Base-by-base conservation (phyloP, 2,797 vertebrate species). In the Peromyscus attwateri region DNA sequence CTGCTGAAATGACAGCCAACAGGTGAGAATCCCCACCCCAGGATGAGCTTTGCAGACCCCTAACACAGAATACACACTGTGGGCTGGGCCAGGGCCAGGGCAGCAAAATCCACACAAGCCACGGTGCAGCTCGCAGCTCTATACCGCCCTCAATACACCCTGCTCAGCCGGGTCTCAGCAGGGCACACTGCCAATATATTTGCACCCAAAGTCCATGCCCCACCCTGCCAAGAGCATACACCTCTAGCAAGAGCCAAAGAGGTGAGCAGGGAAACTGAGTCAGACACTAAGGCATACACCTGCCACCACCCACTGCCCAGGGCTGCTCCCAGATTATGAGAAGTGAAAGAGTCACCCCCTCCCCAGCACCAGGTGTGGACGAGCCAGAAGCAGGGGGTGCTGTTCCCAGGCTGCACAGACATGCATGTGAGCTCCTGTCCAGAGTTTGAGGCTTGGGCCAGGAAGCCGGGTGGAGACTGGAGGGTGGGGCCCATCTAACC, bases 401-500 rank as follows among this genome's bases (percentile, higher is more conserved):
- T 11, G 31, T 31, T n/a, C n/a, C 31, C 1, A 29, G 60, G 68
- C 73, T 66, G 43, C 55, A 40, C 77, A 70, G 31, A 5, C 64
- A 70, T 70, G 64, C 64, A n/a, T 25, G 46, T 27, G 83, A 31
- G 6, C 77, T 2, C 68, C 81, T 34, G 29, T 64, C 37, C 70
- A 0, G 0, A 25, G 70, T 89, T 52, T 89, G 23, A 3, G 46
- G 85, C 77, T 79, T 8, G 1, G 31, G 52, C 95, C 97, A 96
- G 97, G 96, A 96, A 97, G 95, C 95, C n/a, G 46, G 89, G 88
- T 62, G 95, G 89, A 91, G 96, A 49, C 83, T 6, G 62, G 43
- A 94, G 91, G 96, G 96, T 49, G 92, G 95, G 77, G 88, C 93
- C 96, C 23, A 19, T 75, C 94, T 55, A 19, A 87, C 95, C 89